These are phyloP conservation scores for Sesia apiformis DNA, from an alignment of 2,888 invertebrate species.

Conservation along the genomic window DNA sequence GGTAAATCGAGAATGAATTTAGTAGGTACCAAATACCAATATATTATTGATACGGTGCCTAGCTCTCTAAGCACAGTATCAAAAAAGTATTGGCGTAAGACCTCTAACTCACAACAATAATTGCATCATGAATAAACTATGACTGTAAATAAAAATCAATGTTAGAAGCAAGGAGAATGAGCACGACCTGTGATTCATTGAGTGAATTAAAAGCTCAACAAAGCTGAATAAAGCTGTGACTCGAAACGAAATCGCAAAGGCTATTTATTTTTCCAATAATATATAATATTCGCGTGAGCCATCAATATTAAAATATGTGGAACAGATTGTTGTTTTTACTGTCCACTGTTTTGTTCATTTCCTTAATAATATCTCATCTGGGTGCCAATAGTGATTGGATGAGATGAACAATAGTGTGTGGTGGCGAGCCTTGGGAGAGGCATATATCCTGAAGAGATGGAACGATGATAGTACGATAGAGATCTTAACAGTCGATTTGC, in stretches of 20 bases:
- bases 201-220: slow-evolving; percentile 24
- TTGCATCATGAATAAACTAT: not conserved
- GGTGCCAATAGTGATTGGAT: too few species aligned
- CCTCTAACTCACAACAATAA: not conserved
- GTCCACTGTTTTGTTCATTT: too few species aligned
- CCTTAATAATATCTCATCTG: too few species aligned
- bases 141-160: not conserved
- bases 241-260: slow-evolving; percentile 28
- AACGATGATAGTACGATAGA: too few species aligned
- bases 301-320: slow-evolving; percentile 43
- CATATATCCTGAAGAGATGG: too few species aligned
- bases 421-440: not conserved
- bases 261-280: slow-evolving; percentile 63
- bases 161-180: slow-evolving; percentile 1
- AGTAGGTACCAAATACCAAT: too few species aligned
- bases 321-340: slow-evolving; percentile 22
- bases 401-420: not conserved
- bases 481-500: too few species aligned
- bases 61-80: too few species aligned
- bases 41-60: too few species aligned
- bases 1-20: too few species aligned
- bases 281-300: slow-evolving; percentile 30
- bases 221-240: slow-evolving; percentile 48
- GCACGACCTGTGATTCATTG: slow-evolving; percentile 7
- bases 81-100: slow-evolving; percentile 14